Evolutionary conservation across 2,113 vertebrate genomes (phyloP).

Genomic region (Xenus cinereus): DNA sequence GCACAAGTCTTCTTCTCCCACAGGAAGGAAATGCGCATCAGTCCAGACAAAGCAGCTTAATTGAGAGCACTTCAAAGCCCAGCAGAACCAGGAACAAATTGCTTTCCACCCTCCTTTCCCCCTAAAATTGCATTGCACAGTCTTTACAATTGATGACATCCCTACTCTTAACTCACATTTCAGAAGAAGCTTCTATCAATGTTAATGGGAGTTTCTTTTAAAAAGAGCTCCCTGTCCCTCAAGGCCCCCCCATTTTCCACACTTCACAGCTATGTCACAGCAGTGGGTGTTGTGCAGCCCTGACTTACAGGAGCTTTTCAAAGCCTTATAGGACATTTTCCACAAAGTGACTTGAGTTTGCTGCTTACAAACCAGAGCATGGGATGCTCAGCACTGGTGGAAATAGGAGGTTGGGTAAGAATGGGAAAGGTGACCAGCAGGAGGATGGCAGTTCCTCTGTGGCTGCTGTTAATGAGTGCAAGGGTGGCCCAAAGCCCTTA

Average conservation of each 20-base stretch:
- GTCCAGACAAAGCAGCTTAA: not conserved
- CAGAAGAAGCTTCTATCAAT: not conserved
- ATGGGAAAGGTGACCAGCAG: not conserved
- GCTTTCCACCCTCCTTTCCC: not conserved
- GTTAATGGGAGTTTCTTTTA: not conserved
- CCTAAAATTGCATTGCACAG: not conserved
- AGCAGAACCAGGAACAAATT: not conserved
- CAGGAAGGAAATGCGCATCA: fast-evolving
- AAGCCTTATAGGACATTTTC: not conserved
- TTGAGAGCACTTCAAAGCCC: not conserved
- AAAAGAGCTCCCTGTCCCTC: not conserved
- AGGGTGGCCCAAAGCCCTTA: not conserved
- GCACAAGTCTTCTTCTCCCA: not conserved
- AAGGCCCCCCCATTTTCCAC: not conserved
- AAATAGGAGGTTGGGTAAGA: not conserved
- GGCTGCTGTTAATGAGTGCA: not conserved
- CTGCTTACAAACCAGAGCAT: not conserved
- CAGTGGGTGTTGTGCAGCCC: not conserved
- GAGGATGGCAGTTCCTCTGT: not conserved
- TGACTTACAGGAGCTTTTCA: not conserved
- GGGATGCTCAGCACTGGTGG: not conserved
- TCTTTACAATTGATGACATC: not conserved
- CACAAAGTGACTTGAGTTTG: not conserved
- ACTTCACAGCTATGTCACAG: not conserved
- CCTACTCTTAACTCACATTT: not conserved